Conservation (phyloP, 1,140 invertebrate genomes). For the Parapsyche elsis region DNA sequence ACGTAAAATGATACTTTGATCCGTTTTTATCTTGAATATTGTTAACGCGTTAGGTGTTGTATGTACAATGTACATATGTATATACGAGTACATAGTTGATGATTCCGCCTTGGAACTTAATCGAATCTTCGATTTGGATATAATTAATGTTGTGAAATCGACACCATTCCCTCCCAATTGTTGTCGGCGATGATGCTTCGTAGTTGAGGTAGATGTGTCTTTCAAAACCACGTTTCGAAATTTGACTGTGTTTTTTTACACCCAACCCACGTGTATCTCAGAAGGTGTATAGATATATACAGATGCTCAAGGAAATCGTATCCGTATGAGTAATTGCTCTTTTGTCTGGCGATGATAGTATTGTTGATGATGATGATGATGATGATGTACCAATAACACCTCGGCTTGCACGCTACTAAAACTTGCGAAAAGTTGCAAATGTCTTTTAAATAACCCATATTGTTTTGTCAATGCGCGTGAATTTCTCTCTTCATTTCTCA, state of each 20-base stretch:
- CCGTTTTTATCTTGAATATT: too few relatives aligned
- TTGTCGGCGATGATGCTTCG: not conserved
- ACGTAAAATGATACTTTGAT: too few relatives aligned
- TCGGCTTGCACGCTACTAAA: not conserved
- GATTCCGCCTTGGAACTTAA: too few relatives aligned
- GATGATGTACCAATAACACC: conserved; percentile 2
- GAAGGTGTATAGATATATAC: not conserved
- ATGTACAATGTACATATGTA: too few relatives aligned
- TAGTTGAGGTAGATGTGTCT: not conserved
- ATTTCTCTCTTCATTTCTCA: not conserved
- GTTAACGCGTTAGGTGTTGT: too few relatives aligned
- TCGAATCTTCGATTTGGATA: not conserved
- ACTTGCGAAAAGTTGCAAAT: conserved; percentile 23
- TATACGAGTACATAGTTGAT: too few relatives aligned
- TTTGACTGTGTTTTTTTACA: not conserved
- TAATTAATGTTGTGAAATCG: not conserved
- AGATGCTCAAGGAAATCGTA: conserved; percentile 9
- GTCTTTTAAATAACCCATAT: conserved; percentile 2
- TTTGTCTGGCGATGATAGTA: not conserved
- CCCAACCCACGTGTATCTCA: not conserved
- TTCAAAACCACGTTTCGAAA: conserved; percentile 11
- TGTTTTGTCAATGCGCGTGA: not conserved
- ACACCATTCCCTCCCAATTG: too few relatives aligned
- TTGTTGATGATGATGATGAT: conserved; percentile 24
- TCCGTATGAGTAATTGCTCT: conserved; percentile 25